Evolutionary conservation across 2,797 vertebrate genomes (phyloP).

Genomic region (Neostethus bicornis): DNA sequence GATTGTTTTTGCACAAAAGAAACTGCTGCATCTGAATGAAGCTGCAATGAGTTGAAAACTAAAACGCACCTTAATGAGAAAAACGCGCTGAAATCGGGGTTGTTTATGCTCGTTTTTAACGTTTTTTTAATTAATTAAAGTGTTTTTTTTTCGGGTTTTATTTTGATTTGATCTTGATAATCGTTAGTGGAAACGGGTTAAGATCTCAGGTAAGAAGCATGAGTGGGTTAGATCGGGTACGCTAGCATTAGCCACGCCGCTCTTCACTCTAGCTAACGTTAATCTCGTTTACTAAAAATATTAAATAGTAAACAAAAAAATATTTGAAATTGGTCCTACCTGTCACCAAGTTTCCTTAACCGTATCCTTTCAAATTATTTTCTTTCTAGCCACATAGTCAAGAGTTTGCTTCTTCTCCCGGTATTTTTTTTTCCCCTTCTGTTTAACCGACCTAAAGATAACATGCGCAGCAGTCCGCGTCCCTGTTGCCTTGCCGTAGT

Average conservation of each 20-base stretch:
- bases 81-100: constrained; percentile 4
- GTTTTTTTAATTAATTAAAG: not conserved
- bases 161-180: too few relatives aligned
- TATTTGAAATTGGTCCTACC: constrained; percentile 49
- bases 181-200: not conserved
- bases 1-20: constrained; percentile 1
- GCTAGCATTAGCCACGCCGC: constrained; percentile 60
- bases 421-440: constrained; percentile 45
- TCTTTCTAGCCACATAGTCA: constrained; percentile 27
- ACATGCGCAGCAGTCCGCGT: constrained; percentile 12
- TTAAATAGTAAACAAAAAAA: accelerated
- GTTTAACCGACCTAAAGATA: constrained; percentile 46
- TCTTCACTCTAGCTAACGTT: constrained; percentile 45
- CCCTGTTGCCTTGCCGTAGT: constrained; percentile 52
- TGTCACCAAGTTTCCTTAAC: constrained; percentile 15
- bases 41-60: constrained; percentile 8
- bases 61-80: constrained; percentile 19
- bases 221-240: not conserved
- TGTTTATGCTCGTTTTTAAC: constrained; percentile 2
- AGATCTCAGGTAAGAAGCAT: not conserved
- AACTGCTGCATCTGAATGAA: constrained; percentile 30
- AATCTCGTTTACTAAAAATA: not conserved
- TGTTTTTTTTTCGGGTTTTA: not conserved
- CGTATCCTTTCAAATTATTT: not conserved
- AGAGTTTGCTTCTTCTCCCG: constrained; percentile 31